phyloP scores from a whole-genome alignment of 2,888 invertebrate genomes.

The Polydrusus cervinus region DNA sequence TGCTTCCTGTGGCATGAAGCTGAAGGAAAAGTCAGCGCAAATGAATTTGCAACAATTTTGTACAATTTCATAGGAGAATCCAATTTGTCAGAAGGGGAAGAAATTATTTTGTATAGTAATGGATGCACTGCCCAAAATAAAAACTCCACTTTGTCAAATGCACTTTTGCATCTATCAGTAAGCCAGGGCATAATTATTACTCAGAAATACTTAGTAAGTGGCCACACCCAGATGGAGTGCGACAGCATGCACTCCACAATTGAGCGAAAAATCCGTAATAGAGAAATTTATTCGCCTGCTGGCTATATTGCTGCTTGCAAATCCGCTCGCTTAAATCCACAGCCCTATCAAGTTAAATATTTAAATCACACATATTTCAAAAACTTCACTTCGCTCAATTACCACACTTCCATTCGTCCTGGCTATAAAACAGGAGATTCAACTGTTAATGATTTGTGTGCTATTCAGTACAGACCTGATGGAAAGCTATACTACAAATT shows the following conservation, averaged over 20 bases:
- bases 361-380: background rate
- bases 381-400: background rate
- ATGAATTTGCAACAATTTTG: constrained; percentile 10
- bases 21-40: constrained; percentile 8
- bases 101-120: constrained; percentile 16
- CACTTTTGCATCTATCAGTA: background rate
- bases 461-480: too few species aligned
- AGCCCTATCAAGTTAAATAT: background rate
- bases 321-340: background rate
- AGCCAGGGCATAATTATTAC: constrained; percentile 7
- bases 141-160: background rate
- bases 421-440: background rate
- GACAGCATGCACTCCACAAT: too few species aligned
- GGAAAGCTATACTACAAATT: too few species aligned
- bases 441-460: too few species aligned
- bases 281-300: constrained; percentile 8
- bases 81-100: background rate
- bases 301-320: constrained; percentile 9
- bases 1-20: constrained; percentile 2
- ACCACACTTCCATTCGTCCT: background rate
- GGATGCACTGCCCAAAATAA: constrained; percentile 14
- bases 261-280: background rate
- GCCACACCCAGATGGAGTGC: constrained; percentile 8
- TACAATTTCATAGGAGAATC: constrained; percentile 3
- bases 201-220: constrained; percentile 10